A percentile compares a stretch with the other conserved stretches of the same genome.
phyloP scores from a whole-genome alignment of 2,797 vertebrate species.

The Hylomyscus alleni region DNA sequence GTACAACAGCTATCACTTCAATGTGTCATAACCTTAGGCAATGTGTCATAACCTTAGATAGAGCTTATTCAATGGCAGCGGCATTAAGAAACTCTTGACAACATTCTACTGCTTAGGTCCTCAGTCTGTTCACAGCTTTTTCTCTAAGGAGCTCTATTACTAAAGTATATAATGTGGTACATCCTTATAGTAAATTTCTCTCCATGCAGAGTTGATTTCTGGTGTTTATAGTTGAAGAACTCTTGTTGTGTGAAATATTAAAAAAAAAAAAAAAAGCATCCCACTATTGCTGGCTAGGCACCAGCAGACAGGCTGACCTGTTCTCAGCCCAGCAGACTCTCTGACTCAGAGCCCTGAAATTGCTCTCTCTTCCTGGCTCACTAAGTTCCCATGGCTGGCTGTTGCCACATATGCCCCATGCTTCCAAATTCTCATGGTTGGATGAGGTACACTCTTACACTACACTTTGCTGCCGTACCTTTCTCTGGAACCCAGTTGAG shows the following conservation, averaged over 20 bases:
- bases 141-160: background rate
- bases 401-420: no score
- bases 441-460: no score
- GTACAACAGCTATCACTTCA: background rate
- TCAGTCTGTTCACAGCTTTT: background rate
- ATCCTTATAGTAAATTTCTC: slow-evolving; percentile 42
- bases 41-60: background rate
- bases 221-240: slow-evolving; percentile 43
- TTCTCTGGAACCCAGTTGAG: no score
- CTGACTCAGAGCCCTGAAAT: no score
- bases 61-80: background rate
- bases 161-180: background rate
- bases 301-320: no score
- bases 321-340: no score
- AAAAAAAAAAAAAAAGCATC: no score
- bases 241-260: background rate
- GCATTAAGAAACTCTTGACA: slow-evolving; percentile 36
- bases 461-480: no score
- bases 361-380: no score
- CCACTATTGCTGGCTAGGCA: no score
- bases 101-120: background rate
- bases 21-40: background rate
- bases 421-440: no score
- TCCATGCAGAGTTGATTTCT: slow-evolving; percentile 38
- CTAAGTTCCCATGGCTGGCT: no score